Evolutionary conservation across 2,888 invertebrate species (phyloP), one percentile per base, ranked within the genome.

Genomic region (Altica lythri): DNA sequence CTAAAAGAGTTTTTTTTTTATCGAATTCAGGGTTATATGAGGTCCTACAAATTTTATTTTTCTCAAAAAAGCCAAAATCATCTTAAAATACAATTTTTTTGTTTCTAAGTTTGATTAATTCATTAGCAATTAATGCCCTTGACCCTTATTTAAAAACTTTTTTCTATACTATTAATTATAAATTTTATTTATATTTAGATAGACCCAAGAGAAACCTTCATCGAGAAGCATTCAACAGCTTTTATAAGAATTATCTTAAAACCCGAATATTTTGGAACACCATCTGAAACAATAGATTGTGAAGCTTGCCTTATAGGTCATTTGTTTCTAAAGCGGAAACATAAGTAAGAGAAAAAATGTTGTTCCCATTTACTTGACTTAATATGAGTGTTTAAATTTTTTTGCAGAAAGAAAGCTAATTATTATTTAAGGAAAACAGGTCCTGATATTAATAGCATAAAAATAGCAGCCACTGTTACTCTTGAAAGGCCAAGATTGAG

Each of bases 361-460:
- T 10, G 2, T 9, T 9, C 17, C n/a, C 10, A 19, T 2, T 17
- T 17, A 4, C n/a, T 17, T 2, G 4, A 4, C 6, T 10, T 14
- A 12, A 19, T 25, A 22, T 12, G 12, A 6, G 6, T n/a, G 30
- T 42, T 49, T 30, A 49, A 3, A 5, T 18, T 12, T 32, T 22
- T 50, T 61, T 58, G 45, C 19, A 69, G 69, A 38, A 65, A 57
- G 32, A 68, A 66, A 35, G 50, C 61, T 6, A 68, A 66, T 34
- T 67, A 68, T 37, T 69, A 58, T 51, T 64, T 57, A 38, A 62
- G 70, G 47, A 57, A 53, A 50, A 22, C 45, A 5, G 62, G 57
- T 2, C 45, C 60, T 4, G 55, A 61, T 32, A 14, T 51, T 9
- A 47, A 51, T 32, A 44, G 50, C 1, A 22, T 68, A 1, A 51